Evolutionary conservation across 2,888 invertebrate genomes (phyloP), one percentile per base, ranked within the genome.

Genomic region (Masnerella sp.): DNA sequence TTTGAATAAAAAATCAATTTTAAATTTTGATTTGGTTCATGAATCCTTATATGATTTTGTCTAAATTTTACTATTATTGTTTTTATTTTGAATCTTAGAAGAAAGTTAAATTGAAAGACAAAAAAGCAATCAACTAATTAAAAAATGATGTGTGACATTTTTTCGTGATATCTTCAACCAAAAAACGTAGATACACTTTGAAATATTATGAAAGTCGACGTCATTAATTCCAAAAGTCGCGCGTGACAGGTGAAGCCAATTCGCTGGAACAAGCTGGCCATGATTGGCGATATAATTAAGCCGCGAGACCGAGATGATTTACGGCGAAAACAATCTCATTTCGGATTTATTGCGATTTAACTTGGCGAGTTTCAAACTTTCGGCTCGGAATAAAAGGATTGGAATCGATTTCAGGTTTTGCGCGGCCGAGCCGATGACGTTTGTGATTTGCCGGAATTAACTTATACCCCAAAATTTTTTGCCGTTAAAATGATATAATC

Each of bases 241-340:
- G 28, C 34, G 43, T n/a, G 42, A 51, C 61, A 51, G 56, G 56
- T 69, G 69, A 69, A 61, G 32, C 36, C 40, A 47, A 62, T 61
- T 62, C 62, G 15, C 34, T 17, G n/a, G 12, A 51, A 49, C 62
- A 62, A 42, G 54, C 62, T 62, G 70, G 62, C 14, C 43, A 40
- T 70, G 70, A 70, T 62, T 70, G 56, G 47, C 49, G 56, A 62
- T 56, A 62, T 70, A 62, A 70, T 70, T 56, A 70, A 62, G 49
- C 54, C 52, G 36, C 61, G 61, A 25, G 30, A 32, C 32, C 20
- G 28, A 36, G 49, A 54, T 69, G 43, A 70, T 70, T 70, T 62
- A 56, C 49, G 47, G 49, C 43, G 40, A 56, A 70, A 70, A 70
- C 56, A 70, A 70, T 70, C 70, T 56, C 70, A 62, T 70, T 62